A percentile compares a stretch with the other conserved stretches of the same genome.
These are phyloP conservation scores for Syncerus caffer DNA, from an alignment of 2,797 vertebrate species.

Conservation along the genomic window DNA sequence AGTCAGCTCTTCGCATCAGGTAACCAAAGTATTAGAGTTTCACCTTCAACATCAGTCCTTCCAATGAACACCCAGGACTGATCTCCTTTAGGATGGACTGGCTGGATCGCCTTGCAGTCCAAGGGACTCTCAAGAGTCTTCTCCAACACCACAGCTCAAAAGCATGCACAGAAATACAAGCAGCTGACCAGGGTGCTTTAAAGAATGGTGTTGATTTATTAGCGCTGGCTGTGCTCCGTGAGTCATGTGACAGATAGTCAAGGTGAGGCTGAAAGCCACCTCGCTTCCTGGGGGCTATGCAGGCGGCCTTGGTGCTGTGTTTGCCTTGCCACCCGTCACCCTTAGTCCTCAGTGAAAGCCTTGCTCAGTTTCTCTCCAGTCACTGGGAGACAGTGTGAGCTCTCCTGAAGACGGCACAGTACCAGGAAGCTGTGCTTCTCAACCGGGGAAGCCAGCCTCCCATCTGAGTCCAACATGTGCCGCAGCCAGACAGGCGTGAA, in stretches of 20 bases:
- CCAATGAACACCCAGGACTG: fast-evolving
- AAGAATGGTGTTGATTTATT: background rate
- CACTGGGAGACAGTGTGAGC: background rate
- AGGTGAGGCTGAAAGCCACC: background rate
- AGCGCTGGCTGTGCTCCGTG: fast-evolving
- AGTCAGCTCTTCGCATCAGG: fast-evolving
- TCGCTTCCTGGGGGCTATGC: fast-evolving
- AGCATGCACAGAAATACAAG: background rate
- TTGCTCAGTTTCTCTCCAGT: background rate
- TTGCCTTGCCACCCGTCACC: fast-evolving
- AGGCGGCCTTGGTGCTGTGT: background rate
- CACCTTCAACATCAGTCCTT: background rate
- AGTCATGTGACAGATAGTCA: background rate
- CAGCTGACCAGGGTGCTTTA: background rate
- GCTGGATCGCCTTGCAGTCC: background rate
- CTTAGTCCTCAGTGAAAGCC: fast-evolving
- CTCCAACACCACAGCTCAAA: background rate
- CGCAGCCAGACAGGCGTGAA: background rate
- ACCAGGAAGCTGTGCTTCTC: background rate
- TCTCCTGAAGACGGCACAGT: background rate
- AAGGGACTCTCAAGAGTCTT: background rate
- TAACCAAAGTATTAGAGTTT: background rate
- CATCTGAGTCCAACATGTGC: background rate
- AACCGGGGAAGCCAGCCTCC: background rate
- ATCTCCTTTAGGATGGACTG: background rate